Evolutionary conservation across 2,113 vertebrate species (phyloP), one percentile per base, ranked within the genome.

Genomic region (Vicugna pacos): DNA sequence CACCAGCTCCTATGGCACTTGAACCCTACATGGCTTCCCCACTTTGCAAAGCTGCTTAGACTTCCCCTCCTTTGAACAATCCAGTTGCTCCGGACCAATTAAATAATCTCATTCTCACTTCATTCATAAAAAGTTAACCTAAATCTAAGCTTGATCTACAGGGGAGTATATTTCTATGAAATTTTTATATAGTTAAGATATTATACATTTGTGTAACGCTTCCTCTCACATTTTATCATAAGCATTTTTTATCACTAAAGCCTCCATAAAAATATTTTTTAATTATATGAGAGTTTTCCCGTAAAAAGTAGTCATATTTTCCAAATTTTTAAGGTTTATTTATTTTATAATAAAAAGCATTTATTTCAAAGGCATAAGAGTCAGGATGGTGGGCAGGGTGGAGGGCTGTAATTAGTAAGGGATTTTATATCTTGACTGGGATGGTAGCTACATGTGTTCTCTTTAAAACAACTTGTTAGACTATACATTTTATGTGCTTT

Each of bases 231-330:
- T 52, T 75, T 93, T 91, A 75, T 69, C 64, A 72, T 89, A 85
- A 80, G 35, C 35, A 90, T 86, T 84, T 89, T 85, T 81, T 62
- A 84, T 48, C 32, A 89, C 35, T 91, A 58, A 93, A 76, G 77
- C 82, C 8, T 64, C 64, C 46, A 69, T 50, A 69, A 80, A 87
- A 95, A 64, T 69, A 56, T 38, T 42, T 76, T 65, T 70, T 87
- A 89, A 50, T 81, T 92, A 42, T 26, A 15, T 10, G 84, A 67
- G 64, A 88, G 35, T 72, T 93, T 69, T 91, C 72, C 52, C 50
- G 88, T 81, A 93, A 90, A 94, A 94, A 89, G 22, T 2, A 75
- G 52, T 60, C 48, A 30, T 58, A 64, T 84, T 84, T 83, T 96
- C 72, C 26, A 89, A 79, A 95, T 50, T 60, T 93, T 67, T 89